A percentile compares a stretch with the other conserved stretches of the same genome.
phyloP scores from a whole-genome alignment of 2,888 invertebrate species.

The Campoletis raptor region DNA sequence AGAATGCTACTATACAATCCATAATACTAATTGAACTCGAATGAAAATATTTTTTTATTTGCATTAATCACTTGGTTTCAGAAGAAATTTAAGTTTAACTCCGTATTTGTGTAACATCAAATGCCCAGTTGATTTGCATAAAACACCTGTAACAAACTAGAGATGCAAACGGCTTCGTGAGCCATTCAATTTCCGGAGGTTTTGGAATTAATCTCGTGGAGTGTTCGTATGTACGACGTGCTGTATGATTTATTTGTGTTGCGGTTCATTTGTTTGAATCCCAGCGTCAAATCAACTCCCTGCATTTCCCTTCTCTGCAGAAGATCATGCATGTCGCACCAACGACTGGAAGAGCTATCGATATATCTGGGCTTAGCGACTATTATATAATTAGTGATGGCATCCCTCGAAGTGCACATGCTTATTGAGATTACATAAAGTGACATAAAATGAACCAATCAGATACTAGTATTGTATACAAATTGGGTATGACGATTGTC shows the following conservation, averaged over 20 bases:
- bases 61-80: neutral
- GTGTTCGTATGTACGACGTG: neutral
- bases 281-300: neutral
- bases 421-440: neutral
- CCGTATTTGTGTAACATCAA: neutral
- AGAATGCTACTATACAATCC: neutral
- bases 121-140: neutral
- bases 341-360: slow-evolving; percentile 45
- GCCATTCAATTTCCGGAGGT: slow-evolving; percentile 60
- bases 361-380: slow-evolving; percentile 19
- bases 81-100: slow-evolving; percentile 4
- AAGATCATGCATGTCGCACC: slow-evolving; percentile 36
- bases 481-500: too few species aligned
- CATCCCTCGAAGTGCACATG: neutral
- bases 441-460: neutral
- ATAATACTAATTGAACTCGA: neutral
- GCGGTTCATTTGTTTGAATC: neutral
- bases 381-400: neutral
- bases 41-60: neutral
- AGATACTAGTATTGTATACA: neutral
- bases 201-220: slow-evolving; percentile 28
- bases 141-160: neutral
- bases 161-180: slow-evolving; percentile 47
- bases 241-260: slow-evolving; percentile 17
- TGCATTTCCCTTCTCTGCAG: neutral